phyloP scores from a whole-genome alignment of 2,113 vertebrate genomes.

The Perca flavescens region DNA sequence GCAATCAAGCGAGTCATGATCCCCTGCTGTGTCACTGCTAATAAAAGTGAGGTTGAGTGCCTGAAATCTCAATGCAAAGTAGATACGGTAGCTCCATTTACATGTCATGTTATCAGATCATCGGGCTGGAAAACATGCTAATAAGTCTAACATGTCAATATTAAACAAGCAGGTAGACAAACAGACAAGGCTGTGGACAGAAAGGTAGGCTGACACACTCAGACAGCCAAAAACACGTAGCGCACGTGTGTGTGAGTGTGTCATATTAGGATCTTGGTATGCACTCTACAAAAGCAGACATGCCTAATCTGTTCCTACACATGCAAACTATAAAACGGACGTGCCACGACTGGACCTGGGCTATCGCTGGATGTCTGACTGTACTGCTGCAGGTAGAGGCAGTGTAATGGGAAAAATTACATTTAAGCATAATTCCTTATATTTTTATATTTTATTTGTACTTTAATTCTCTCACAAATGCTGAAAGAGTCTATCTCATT shows the following conservation, averaged over 20 bases:
- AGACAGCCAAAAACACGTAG: not conserved
- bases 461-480: no score
- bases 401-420: no score
- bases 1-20: not conserved
- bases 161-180: not conserved
- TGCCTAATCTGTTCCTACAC: conserved; percentile 18
- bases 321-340: conserved; percentile 10
- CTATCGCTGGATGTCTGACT: not conserved
- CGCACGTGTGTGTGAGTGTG: not conserved
- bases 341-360: conserved; percentile 20
- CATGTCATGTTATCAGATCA: conserved; percentile 10
- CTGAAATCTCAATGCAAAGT: conserved; percentile 3
- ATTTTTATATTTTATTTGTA: no score
- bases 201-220: not conserved
- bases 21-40: not conserved
- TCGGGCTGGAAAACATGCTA: not conserved
- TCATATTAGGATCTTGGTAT: conserved; percentile 30
- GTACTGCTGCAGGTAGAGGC: not conserved
- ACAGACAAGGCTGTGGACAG: not conserved
- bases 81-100: not conserved
- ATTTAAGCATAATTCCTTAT: no score
- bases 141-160: no score
- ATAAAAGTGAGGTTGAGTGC: not conserved
- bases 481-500: no score
- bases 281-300: conserved; percentile 32